Base-by-base conservation (phyloP, 2,113 vertebrate genomes). In the Pachypanchax playfairii region DNA sequence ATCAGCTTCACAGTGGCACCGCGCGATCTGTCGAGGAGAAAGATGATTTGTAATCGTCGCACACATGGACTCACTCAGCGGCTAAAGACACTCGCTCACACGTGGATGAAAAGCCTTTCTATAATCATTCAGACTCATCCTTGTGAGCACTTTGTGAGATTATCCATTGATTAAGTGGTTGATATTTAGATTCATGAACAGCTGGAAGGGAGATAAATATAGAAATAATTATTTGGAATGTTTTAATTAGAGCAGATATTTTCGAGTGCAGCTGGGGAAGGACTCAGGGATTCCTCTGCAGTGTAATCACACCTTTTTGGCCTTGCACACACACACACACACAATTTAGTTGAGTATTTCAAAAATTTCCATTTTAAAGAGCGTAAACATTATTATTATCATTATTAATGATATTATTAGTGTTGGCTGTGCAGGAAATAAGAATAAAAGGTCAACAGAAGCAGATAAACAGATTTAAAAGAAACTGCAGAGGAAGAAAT, bases 21-120 rank as follows among this genome's bases (percentile, higher is more conserved):
- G 65, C 74, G 20, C 70, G 43, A 81, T 79, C 67, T 52, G 24
- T 82, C 55, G 15, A 61, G 25, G 54, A 12, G 62, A 73, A 68
- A 84, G 69, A 79, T 68, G 79, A 83, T 84, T 85, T 83, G 67
- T 66, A 75, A 74, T 83, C 64, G 38, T 56, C 13, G 33, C 73
- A 60, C 80, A 76, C 57, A 70, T 52, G 46, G 61, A 66, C 63
- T 18, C 55, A 26, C 51, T 62, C 26, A 1, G 46, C 75, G 31
- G 33, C 61, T 50, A 7, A 73, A 70, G 60, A 77, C 77, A 63
- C 67, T 62, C 63, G 66, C 80, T 71, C 63, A 6, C 62, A 61
- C 65, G 65, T 39, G 43, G 31, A 77, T 48, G n/a, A 28, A 44
- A 38, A 43, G 50, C 20, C 33, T 43, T 13, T n/a, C 60, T 55